Evolutionary conservation across 2,113 vertebrate species (phyloP), one percentile per base, ranked within the genome.

Genomic region (Lagenorhynchus albirostris): DNA sequence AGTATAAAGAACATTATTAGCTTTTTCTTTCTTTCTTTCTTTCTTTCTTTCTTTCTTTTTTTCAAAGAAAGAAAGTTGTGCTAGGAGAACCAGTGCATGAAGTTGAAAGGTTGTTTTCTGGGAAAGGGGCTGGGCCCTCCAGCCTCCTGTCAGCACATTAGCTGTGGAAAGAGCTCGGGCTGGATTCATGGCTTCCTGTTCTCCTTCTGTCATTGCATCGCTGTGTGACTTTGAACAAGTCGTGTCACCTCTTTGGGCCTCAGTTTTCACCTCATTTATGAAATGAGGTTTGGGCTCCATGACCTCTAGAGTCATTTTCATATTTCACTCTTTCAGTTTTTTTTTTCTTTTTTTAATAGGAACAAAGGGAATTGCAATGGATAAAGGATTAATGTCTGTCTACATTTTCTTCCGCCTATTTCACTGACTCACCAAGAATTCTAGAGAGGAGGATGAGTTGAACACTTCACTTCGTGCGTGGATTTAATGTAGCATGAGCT

Each of bases 401-500:
- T 94, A 33, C 6, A 20, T 91, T 86, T 95, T 90, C 44, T 89
- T 71, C 58, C 76, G 77, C 36, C 50, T 70, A 2, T 91, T 94
- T 90, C 80, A 47, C 44, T 82, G 67, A 97, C n/a, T 88, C 55
- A 26, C 31, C 62, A 73, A 87, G 70, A 87, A 63, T 83, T 83
- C 82, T 85, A 85, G 62, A n/a, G 29, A 93, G 83, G 83, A 84
- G 68, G 38, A 87, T 70, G 58, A 55, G 44, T 94, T 89, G 67
- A 94, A 90, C 47, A 70, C 58, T 73, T 93, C 60, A 85, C 67
- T 94, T 68, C 81, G 62, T 96, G 93, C 70, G 50, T 82, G 95
- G 29, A 86, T 89, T 93, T 94, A 97, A 96, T 68, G 89, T 97
- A 92, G 93, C 95, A 88, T 89, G 86, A 88, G 53, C 67, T 58